Base-by-base conservation (phyloP, 2,888 invertebrate species). In the Patella depressa region DNA sequence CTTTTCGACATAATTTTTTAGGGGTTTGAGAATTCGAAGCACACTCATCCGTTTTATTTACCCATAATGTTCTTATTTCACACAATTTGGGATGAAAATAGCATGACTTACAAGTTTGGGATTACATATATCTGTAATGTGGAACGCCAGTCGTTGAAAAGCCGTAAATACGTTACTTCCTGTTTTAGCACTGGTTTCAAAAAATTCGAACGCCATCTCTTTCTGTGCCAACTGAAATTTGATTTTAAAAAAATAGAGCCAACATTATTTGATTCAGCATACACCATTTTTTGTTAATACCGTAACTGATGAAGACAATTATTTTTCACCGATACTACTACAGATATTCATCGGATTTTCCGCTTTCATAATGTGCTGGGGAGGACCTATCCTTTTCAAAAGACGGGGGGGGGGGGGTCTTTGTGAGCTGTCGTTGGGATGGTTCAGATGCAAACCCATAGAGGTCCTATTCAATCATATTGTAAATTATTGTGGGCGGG, bases 1-100 rank as follows among this genome's bases (percentile, higher is more conserved):
- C 4, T 4, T 45, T 45, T 45, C 7, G 93, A 54, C 94, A 92
- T 89, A 99, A 92, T 75, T 95, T 95, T 92, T 99, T 98, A 0
- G 98, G 98, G 88, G 96, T 96, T 92, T 98, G 98, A 76, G 98
- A 93, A 85, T 95, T 95, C 0, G 95, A 94, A 0, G 95, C 95
- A 75, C 45, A 0, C 34, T 34, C 34, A 34, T 4, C 4, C 34
- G 7, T 45, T 45, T 45, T 9, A 45, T 45, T 45, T 45, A 45
- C 45, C 45, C 45, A 45, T 45, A 45, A 45, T 45, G 9, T 45
- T 45, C 7, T 45, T 9, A 45, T 9, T 45, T 45, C 45, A 45
- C 45, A 45, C 45, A 1, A 45, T 45, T 45, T 45, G 45, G 1
- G 9, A 45, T 45, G 3, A 55, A 15, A 19, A 17, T 24, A 34